phyloP scores from a whole-genome alignment of 2,797 vertebrate genomes.

The Sebastes dallii region DNA sequence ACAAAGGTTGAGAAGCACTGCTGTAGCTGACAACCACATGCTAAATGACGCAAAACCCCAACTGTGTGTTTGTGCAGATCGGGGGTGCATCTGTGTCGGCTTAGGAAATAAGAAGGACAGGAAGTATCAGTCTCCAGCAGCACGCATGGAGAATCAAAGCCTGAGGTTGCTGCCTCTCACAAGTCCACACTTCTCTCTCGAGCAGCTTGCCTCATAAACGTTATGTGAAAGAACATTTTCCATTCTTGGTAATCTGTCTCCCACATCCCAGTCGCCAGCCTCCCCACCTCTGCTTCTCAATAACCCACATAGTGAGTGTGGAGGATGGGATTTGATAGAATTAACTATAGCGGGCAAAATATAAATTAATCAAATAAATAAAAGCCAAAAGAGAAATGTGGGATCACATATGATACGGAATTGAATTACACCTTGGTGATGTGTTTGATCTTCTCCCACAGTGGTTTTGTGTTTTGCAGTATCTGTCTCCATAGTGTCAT shows the following conservation, averaged over 20 bases:
- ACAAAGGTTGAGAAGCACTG: neutral
- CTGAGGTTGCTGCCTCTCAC: constrained; percentile 37
- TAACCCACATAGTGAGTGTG: constrained; percentile 78
- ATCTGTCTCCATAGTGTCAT: constrained; percentile 27
- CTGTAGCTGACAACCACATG: constrained; percentile 22
- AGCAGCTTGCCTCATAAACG: constrained; percentile 60
- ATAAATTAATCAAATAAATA: constrained; percentile 57
- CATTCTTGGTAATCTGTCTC: constrained; percentile 69
- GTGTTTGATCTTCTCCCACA: constrained; percentile 27
- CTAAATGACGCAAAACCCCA: constrained; percentile 48
- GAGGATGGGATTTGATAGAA: constrained; percentile 79
- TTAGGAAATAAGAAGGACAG: constrained; percentile 30
- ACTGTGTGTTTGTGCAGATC: constrained; percentile 37
- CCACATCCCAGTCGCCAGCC: constrained; percentile 61
- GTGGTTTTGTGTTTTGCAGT: neutral
- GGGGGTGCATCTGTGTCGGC: constrained; percentile 30
- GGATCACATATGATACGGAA: constrained; percentile 21
- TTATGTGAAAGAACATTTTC: constrained; percentile 58
- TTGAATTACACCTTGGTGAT: constrained; percentile 24
- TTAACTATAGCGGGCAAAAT: constrained; percentile 51
- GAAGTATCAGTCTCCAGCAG: constrained; percentile 43
- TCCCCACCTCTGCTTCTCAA: constrained; percentile 64
- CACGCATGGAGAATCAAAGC: constrained; percentile 45
- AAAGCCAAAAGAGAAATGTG: constrained; percentile 40
- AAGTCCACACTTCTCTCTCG: constrained; percentile 32